These are phyloP conservation scores for Sebastes iracundus DNA, from an alignment of 2,797 vertebrate species.

Conservation along the genomic window DNA sequence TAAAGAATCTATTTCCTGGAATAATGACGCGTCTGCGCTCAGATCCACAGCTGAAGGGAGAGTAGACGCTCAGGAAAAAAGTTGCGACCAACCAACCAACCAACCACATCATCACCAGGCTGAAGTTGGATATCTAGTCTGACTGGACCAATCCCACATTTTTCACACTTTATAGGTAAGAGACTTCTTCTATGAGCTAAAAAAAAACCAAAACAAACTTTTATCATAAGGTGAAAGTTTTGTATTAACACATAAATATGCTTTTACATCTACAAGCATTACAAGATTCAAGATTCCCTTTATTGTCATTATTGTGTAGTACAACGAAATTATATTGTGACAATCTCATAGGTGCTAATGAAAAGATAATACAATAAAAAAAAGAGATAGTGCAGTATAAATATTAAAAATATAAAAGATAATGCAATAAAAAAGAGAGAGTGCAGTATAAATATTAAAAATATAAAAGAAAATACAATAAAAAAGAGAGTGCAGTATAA, in stretches of 20 bases:
- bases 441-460: no score
- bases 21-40: not conserved
- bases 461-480: no score
- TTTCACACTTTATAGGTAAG: constrained; percentile 52
- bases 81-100: constrained; percentile 15
- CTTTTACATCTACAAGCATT: not conserved
- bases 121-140: constrained; percentile 42
- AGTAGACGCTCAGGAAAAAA: constrained; percentile 5
- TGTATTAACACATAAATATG: not conserved
- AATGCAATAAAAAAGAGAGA: no score
- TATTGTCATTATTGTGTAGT: no score
- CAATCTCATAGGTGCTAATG: no score
- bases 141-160: constrained; percentile 12
- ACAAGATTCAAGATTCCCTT: no score
- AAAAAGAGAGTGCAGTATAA: no score
- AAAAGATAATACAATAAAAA: no score
- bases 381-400: no score
- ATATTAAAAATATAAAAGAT: no score
- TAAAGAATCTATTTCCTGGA: not conserved
- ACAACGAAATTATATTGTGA: no score
- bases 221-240: not conserved
- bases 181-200: not conserved
- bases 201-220: not conserved
- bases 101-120: constrained; percentile 40
- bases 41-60: not conserved